Evolutionary conservation across 2,888 invertebrate genomes (phyloP), one percentile per base, ranked within the genome.

Genomic region (Pinctada fucata): DNA sequence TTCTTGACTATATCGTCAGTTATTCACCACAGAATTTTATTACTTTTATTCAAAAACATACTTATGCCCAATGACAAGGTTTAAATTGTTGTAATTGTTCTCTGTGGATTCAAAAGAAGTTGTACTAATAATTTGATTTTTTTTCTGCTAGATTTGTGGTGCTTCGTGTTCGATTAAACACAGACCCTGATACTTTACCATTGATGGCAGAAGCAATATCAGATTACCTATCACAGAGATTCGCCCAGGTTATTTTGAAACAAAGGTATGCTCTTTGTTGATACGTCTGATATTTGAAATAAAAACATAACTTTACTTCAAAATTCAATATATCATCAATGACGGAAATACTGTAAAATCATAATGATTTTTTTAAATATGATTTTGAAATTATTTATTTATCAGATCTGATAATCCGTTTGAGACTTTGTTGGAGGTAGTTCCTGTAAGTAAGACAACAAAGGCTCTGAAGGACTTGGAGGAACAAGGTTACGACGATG

Each of bases 401-500:
- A 79, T 6, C 70, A 91, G 91, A 78, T 82, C 75, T 6, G 88
- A 90, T 13, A 87, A 90, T 76, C 86, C 86, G 0, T 88, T 85
- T 70, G 88, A 90, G 76, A 86, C 89, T 1, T 76, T 83, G 13
- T 79, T 89, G 10, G 83, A 88, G 47, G 86, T 90, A 3, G 84
- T 87, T 2, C 89, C 89, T 0, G 74, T 84, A 1, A 81, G 76
- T 4, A 84, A 86, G 66, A 76, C 81, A 5, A 87, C 88, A 16
- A 85, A 83, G 66, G 82, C 85, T 2, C 31, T 89, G 49, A 83
- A 86, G 68, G 78, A 84, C 50, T 78, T 91, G 72, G 79, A 83
- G 0, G 88, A 89, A 13, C 86, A 87, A n/a, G 90, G 90, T 0
- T 91, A 87, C 80, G 88, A 87, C 31, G 89, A 89, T 3, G 91